Base-by-base conservation (phyloP, 1,140 invertebrate genomes). In the Danaus plexippus region DNA sequence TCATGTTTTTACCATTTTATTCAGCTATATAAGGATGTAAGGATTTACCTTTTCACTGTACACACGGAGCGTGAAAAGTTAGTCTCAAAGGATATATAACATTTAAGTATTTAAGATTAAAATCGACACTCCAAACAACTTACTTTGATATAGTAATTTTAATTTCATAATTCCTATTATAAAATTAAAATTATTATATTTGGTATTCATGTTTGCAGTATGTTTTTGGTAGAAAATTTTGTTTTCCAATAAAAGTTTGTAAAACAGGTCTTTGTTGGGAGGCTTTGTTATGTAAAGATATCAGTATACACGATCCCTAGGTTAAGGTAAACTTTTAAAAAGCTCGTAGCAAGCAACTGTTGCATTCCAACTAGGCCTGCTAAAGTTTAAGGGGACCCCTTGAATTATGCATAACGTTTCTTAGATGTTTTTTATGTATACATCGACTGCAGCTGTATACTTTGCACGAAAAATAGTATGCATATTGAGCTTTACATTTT, bases 271-370 rank as follows among this genome's bases (percentile, higher is more conserved):
- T 32, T 32, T 32, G 22, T 32, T 32, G 22, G 56, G 47, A 41
- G 45, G 43, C 48, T 59, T 43, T 43, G 51, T 60, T 55, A 45
- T 47, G 18, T 48, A 61, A 61, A 48, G 15, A 61, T 55, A 48
- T 43, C 45, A 43, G 50, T 41, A 51, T 44, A 57, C 44, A 43
- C 59, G 59, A 61, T 54, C 59, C 22, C 43, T 53, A 48, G 54
- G 48, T 53, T 61, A 65, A 54, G 63, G 59, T 65, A 53, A 65
- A 65, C 51, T 66, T 66, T 66, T 62, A 62, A 66, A 66, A 66
- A 66, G 64, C 50, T 62, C 50, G 51, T 53, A 60, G 64, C 51
- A 46, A 59, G 50, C 64, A 66, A 66, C 64, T 66, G 64, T 62
- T 66, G 64, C 64, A 59, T 62, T 54, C 54, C 54, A 66, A 66